Evolutionary conservation across 1,140 invertebrate species (phyloP).

Genomic region (Anadara kagoshimensis): DNA sequence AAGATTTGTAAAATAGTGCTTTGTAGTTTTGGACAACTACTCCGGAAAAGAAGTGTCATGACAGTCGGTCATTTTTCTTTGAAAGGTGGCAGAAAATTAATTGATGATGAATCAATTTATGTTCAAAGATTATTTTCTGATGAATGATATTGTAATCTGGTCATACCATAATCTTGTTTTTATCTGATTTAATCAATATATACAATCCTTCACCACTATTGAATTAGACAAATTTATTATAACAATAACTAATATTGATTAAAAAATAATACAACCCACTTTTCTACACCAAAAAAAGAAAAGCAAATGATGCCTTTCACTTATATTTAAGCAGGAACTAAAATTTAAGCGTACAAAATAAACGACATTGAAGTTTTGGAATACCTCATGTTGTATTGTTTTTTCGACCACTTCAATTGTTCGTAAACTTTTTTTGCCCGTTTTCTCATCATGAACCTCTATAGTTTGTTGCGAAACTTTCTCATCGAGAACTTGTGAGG

Average conservation of each 20-base stretch:
- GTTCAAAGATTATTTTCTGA: too few relatives aligned
- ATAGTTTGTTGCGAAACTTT: constrained; percentile 89
- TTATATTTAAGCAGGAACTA: constrained; percentile 5
- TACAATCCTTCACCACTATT: not conserved
- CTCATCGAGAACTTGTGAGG: constrained; percentile 90
- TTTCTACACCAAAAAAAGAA: too few relatives aligned
- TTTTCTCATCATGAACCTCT: constrained; percentile 89
- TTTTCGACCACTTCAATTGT: constrained; percentile 95
- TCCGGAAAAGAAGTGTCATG: too few relatives aligned
- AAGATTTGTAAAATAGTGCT: too few relatives aligned
- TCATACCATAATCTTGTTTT: too few relatives aligned
- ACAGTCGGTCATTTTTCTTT: too few relatives aligned
- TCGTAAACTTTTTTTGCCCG: constrained; percentile 88
- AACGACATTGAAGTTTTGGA: constrained; percentile 25
- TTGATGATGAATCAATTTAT: too few relatives aligned
- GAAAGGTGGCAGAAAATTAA: too few relatives aligned
- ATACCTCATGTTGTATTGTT: constrained; percentile 95
- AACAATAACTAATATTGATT: not conserved
- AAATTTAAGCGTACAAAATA: not conserved
- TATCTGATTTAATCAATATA: too few relatives aligned
- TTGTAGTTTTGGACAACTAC: too few relatives aligned
- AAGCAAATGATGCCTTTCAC: not conserved
- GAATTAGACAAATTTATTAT: constrained; percentile 2
- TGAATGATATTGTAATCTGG: too few relatives aligned
- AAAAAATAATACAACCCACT: not conserved